phyloP scores from a whole-genome alignment of 2,888 invertebrate genomes.

The Seira sanloemensis region DNA sequence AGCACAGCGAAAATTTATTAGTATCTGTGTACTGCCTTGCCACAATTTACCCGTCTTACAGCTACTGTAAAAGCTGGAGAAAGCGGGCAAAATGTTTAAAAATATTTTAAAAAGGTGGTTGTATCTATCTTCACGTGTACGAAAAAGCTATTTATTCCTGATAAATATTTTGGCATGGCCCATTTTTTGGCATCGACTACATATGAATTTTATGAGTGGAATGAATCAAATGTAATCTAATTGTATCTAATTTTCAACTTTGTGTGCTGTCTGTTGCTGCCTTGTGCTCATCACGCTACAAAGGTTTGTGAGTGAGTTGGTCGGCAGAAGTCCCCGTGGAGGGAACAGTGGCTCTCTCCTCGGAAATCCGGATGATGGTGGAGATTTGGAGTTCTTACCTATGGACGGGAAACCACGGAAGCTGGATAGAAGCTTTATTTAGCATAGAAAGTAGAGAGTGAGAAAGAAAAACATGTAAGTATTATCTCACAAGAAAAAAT shows the following conservation, averaged over 20 bases:
- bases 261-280: not conserved
- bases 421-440: constrained; percentile 54
- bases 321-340: constrained; percentile 70
- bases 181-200: no score
- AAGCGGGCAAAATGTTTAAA: no score
- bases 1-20: no score
- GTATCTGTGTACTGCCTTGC: no score
- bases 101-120: no score
- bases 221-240: not conserved
- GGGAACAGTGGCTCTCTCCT: constrained; percentile 65
- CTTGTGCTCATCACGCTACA: constrained; percentile 32
- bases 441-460: no score
- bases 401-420: constrained; percentile 61
- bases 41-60: no score
- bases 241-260: not conserved
- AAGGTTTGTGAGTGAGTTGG: constrained; percentile 72
- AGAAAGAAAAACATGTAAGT: not conserved
- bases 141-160: no score
- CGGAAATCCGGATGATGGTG: constrained; percentile 64
- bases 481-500: not conserved
- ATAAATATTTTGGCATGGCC: no score
- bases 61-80: no score
- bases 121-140: no score
- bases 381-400: constrained; percentile 69
- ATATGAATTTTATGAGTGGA: not conserved